Conservation (phyloP, 2,113 vertebrate genomes). For the Nyctereutes procyonoides region DNA sequence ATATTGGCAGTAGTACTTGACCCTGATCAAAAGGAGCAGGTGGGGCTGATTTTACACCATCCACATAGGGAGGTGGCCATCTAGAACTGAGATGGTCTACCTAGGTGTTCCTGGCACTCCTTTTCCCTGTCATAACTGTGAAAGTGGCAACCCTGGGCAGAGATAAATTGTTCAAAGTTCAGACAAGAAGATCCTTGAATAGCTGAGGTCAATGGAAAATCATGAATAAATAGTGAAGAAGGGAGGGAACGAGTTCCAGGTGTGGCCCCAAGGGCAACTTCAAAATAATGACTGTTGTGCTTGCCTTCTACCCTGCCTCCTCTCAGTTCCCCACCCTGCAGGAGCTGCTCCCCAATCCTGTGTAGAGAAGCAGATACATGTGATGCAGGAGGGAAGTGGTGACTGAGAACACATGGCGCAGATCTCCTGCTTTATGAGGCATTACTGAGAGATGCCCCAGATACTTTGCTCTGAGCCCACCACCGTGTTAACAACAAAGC, state of each 20-base stretch:
- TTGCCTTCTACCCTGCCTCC: background rate
- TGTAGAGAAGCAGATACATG: background rate
- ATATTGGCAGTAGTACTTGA: too few species aligned
- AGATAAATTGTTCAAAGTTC: background rate
- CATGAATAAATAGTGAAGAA: background rate
- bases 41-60: accelerated
- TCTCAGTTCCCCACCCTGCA: accelerated
- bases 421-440: background rate
- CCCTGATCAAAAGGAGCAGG: background rate
- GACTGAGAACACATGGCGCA: background rate
- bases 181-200: background rate
- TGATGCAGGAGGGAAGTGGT: background rate
- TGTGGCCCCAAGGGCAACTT: background rate
- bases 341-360: background rate
- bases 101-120: accelerated
- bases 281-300: too few species aligned
- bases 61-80: accelerated
- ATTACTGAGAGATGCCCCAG: background rate
- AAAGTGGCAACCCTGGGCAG: background rate
- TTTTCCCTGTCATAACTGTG: too few species aligned
- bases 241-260: background rate
- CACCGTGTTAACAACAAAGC: too few species aligned
- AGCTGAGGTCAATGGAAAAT: background rate
- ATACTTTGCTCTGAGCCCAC: background rate
- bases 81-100: accelerated